Conservation (phyloP, 2,888 invertebrate genomes). For the Zhengitettix transpicula region DNA sequence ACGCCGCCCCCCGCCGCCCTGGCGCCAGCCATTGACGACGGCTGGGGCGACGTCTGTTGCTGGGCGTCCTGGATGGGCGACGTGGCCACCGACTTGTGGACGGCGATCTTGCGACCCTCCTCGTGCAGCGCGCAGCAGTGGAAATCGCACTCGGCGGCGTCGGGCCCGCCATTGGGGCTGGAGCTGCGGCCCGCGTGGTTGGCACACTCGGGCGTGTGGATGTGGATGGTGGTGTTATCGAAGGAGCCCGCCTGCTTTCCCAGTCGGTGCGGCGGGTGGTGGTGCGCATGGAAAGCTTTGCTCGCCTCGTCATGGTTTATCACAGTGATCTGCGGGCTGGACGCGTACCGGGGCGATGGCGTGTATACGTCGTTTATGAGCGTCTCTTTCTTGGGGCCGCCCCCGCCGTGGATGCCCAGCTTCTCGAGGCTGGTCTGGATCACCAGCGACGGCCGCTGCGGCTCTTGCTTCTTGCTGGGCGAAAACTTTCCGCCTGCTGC, state of each 20-base stretch:
- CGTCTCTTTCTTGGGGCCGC: conserved; percentile 33
- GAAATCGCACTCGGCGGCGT: conserved; percentile 70
- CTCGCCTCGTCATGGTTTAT: conserved; percentile 71
- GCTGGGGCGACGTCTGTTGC: conserved; percentile 27
- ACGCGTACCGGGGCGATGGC: conserved; percentile 26
- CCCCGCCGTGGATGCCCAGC: conserved; percentile 23
- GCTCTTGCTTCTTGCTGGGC: conserved; percentile 36
- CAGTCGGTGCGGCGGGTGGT: conserved; percentile 26
- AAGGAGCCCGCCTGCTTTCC: conserved; percentile 40
- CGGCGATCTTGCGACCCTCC: conserved; percentile 79
- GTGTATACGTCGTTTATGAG: conserved; percentile 40
- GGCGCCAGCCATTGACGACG: conserved; percentile 21
- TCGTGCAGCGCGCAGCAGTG: conserved; percentile 91
- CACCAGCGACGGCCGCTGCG: conserved; percentile 50
- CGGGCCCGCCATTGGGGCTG: conserved; percentile 34
- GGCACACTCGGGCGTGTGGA: conserved; percentile 69
- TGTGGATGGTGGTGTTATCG: conserved; percentile 57
- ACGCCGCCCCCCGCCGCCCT: conserved; percentile 12
- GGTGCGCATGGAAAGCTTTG: conserved; percentile 27
- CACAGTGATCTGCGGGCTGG: conserved; percentile 79
- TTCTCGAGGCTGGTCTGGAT: conserved; percentile 62
- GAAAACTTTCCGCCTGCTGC: conserved; percentile 31
- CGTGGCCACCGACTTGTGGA: conserved; percentile 82
- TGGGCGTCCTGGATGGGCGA: conserved; percentile 75
- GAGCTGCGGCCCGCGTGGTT: conserved; percentile 45